These are phyloP conservation scores for Vidua macroura DNA, from an alignment of 2,113 vertebrate species.

Conservation along the genomic window DNA sequence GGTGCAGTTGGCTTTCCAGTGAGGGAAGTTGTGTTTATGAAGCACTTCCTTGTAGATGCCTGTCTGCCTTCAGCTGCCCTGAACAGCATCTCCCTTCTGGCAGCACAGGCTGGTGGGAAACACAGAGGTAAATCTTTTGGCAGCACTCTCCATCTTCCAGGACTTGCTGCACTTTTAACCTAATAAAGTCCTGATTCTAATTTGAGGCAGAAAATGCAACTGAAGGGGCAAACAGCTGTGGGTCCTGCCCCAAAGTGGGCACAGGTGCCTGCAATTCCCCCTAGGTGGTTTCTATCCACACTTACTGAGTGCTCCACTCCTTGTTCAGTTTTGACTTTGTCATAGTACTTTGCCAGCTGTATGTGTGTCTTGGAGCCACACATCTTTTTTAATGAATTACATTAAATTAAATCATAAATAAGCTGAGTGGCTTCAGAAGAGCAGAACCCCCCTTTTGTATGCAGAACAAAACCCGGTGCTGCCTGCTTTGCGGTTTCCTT, in stretches of 20 bases:
- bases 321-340: neutral
- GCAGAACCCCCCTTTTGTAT: neutral
- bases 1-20: neutral
- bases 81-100: accelerated
- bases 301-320: neutral
- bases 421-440: neutral
- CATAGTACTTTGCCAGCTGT: neutral
- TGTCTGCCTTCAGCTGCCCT: neutral
- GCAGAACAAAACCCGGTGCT: neutral
- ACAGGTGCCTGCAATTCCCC: accelerated
- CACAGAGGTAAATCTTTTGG: neutral
- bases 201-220: too few relatives aligned
- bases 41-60: neutral
- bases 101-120: neutral
- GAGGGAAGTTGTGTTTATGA: neutral
- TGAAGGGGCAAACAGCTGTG: neutral
- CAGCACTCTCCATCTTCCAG: neutral
- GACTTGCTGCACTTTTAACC: neutral
- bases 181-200: neutral
- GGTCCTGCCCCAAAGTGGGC: neutral
- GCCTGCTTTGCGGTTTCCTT: neutral
- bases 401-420: neutral
- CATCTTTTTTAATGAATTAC: neutral
- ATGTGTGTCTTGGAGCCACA: neutral
- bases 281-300: neutral